These are phyloP conservation scores for Subanguina moxae DNA, from an alignment of 1,140 invertebrate genomes.

Conservation along the genomic window DNA sequence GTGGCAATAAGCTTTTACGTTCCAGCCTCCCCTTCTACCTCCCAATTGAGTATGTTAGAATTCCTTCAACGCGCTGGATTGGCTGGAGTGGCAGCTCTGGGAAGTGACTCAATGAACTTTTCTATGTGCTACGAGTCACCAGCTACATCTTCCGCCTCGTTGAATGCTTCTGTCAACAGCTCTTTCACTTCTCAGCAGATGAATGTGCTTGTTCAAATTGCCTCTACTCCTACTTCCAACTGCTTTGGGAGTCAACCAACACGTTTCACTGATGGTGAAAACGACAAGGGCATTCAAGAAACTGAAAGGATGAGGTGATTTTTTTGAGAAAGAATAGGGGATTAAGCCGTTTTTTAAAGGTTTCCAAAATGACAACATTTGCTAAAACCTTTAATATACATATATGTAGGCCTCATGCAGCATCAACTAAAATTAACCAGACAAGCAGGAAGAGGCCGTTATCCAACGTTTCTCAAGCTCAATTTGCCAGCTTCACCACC, in stretches of 20 bases:
- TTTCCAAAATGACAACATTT: no score
- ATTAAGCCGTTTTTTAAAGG: no score
- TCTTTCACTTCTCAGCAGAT: neutral
- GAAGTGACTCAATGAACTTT: neutral
- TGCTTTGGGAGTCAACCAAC: neutral
- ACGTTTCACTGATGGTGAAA: neutral
- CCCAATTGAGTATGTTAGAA: neutral
- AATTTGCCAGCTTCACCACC: neutral
- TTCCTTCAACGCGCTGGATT: constrained; percentile 1
- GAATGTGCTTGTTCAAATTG: neutral
- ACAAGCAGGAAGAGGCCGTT: neutral
- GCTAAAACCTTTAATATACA: neutral
- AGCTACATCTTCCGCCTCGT: neutral
- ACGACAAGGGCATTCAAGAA: neutral
- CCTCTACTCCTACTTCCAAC: neutral
- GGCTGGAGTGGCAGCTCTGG: neutral
- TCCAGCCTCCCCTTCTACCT: neutral
- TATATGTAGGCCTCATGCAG: neutral
- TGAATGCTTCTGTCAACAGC: neutral
- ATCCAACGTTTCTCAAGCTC: neutral
- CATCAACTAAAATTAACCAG: neutral
- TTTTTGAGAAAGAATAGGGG: neutral
- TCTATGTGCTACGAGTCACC: neutral
- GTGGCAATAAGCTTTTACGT: neutral
- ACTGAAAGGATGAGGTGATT: neutral